phyloP scores from a whole-genome alignment of 2,113 vertebrate species.

The Ptyas mucosa region DNA sequence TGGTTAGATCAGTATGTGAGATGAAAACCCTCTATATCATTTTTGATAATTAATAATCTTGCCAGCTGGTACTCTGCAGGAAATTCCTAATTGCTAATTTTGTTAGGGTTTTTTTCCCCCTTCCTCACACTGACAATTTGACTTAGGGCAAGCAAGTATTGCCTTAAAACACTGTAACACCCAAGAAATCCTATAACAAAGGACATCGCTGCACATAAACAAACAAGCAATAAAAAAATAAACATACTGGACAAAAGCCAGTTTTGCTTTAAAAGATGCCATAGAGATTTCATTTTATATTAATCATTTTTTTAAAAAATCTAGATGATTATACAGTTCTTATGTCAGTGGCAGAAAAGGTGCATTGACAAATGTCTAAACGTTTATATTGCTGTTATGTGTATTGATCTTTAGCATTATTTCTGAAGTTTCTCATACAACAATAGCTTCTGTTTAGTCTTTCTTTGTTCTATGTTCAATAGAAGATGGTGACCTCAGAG shows the following conservation, averaged over 20 bases:
- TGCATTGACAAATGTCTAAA: slow-evolving; percentile 8
- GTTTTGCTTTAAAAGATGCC: background rate
- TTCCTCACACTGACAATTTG: background rate
- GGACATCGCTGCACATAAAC: background rate
- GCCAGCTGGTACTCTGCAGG: slow-evolving; percentile 21
- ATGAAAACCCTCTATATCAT: slow-evolving; percentile 4
- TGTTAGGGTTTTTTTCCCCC: slow-evolving; percentile 7
- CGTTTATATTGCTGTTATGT: slow-evolving; percentile 18
- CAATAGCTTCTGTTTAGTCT: slow-evolving; percentile 42
- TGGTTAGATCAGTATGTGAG: background rate
- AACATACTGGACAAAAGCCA: background rate
- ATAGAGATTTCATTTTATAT: background rate
- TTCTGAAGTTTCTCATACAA: slow-evolving; percentile 27
- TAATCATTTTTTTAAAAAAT: background rate
- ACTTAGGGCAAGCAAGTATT: slow-evolving; percentile 40
- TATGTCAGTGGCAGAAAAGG: slow-evolving; percentile 16
- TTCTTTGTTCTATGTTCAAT: background rate
- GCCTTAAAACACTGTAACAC: slow-evolving; percentile 21
- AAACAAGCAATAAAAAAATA: background rate
- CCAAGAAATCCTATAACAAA: slow-evolving; percentile 3
- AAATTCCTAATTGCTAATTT: slow-evolving; percentile 31
- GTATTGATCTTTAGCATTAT: slow-evolving; percentile 36
- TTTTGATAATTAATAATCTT: slow-evolving; percentile 23
- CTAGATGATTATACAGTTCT: background rate
- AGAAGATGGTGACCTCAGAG: background rate